Conservation (phyloP, 2,113 vertebrate species). For the Urocolius indicus region DNA sequence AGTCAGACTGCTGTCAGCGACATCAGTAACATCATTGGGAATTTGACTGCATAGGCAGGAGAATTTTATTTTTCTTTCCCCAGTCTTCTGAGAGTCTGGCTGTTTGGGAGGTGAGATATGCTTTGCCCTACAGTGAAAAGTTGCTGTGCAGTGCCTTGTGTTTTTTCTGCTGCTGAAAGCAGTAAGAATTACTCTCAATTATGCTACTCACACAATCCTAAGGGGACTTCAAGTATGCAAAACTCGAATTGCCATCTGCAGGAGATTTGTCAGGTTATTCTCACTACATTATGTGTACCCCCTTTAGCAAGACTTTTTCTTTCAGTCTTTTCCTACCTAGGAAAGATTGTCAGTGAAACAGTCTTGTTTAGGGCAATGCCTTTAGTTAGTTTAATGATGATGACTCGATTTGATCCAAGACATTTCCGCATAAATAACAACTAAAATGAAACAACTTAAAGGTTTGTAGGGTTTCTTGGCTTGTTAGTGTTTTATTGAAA, state of each 20-base stretch:
- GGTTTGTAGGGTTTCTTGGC: not conserved
- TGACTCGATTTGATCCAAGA: not conserved
- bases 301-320: not conserved
- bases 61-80: not conserved
- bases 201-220: not conserved
- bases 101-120: not conserved
- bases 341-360: not conserved
- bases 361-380: not conserved
- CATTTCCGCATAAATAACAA: not conserved
- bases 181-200: not conserved
- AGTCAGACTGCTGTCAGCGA: not conserved
- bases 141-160: not conserved
- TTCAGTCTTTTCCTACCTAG: not conserved
- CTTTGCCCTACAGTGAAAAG: not conserved
- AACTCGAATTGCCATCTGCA: not conserved
- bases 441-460: not conserved
- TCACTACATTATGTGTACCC: not conserved
- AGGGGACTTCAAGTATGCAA: not conserved
- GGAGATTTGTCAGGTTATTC: not conserved
- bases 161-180: not conserved
- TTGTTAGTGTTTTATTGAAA: not conserved
- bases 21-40: not conserved
- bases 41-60: not conserved
- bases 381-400: not conserved
- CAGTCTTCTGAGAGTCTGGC: not conserved